These are phyloP conservation scores for Heliconius hewitsoni DNA, from an alignment of 1,140 invertebrate species.

Conservation along the genomic window DNA sequence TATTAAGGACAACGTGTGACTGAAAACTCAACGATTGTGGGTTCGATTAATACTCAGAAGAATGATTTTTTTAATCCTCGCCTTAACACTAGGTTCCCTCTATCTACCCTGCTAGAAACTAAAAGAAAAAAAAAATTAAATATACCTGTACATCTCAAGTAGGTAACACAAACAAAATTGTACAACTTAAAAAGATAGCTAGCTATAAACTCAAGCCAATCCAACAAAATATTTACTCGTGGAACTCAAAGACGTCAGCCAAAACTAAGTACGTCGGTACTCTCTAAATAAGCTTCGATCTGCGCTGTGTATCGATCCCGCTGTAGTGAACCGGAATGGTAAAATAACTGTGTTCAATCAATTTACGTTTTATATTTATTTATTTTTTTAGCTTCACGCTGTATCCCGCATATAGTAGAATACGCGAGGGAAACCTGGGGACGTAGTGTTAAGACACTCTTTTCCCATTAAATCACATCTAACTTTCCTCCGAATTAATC, in stretches of 20 bases:
- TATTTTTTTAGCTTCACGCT: too few relatives aligned
- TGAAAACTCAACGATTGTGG: too few relatives aligned
- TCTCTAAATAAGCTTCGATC: not conserved
- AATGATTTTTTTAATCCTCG: too few relatives aligned
- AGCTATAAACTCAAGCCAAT: not conserved
- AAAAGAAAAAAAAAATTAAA: not conserved
- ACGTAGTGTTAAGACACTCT: too few relatives aligned
- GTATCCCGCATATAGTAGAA: too few relatives aligned
- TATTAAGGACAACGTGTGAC: too few relatives aligned
- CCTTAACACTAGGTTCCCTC: too few relatives aligned
- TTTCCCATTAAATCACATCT: too few relatives aligned
- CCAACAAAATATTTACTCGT: not conserved
- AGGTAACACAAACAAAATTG: not conserved
- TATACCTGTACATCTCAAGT: not conserved
- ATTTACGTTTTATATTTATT: not conserved
- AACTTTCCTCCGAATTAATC: too few relatives aligned
- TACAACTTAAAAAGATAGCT: not conserved
- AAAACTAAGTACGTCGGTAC: not conserved
- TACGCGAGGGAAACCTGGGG: too few relatives aligned
- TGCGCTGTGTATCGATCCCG: not conserved
- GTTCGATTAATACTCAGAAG: too few relatives aligned
- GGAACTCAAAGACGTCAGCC: not conserved
- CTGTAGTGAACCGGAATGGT: not conserved
- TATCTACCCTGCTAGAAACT: too few relatives aligned
- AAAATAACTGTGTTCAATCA: not conserved